Percentiles rank a stretch among this genome's conserved stretches.
Conservation (phyloP, 2,888 invertebrate genomes). For the Sabellastarte sp. region DNA sequence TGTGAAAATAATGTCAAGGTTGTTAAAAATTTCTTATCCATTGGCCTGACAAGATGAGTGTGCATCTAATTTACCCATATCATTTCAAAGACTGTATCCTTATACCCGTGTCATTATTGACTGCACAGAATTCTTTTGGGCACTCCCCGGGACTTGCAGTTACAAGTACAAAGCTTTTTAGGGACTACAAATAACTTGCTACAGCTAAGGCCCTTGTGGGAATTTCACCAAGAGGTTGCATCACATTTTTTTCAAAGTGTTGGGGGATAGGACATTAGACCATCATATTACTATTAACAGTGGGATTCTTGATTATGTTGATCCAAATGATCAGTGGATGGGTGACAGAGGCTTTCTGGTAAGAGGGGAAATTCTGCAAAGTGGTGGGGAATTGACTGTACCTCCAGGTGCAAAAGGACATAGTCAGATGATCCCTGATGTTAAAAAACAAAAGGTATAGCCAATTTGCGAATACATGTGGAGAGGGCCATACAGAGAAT, state of each 20-base stretch:
- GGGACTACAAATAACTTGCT: not conserved
- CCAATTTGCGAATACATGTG: not conserved
- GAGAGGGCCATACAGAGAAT: not conserved
- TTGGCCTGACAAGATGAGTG: not conserved
- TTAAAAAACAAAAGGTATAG: not conserved
- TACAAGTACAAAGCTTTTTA: not conserved
- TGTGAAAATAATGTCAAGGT: not conserved
- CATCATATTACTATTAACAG: not conserved
- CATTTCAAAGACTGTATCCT: not conserved
- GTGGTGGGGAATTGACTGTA: not conserved
- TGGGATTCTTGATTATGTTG: not conserved
- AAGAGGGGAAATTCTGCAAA: not conserved
- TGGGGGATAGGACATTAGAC: not conserved
- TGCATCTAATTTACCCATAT: not conserved
- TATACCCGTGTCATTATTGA: not conserved
- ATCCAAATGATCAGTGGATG: not conserved
- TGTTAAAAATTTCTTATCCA: not conserved
- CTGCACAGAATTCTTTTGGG: constrained; percentile 1
- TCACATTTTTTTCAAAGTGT: not conserved
- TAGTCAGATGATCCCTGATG: not conserved
- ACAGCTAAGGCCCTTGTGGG: not conserved
- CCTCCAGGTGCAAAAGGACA: constrained; percentile 2
- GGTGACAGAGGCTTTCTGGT: not conserved
- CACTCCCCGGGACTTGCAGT: not conserved
- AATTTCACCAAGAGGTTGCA: not conserved